Evolutionary conservation across 2,797 vertebrate species (phyloP).

Genomic region (Pseudomugil tenellus): DNA sequence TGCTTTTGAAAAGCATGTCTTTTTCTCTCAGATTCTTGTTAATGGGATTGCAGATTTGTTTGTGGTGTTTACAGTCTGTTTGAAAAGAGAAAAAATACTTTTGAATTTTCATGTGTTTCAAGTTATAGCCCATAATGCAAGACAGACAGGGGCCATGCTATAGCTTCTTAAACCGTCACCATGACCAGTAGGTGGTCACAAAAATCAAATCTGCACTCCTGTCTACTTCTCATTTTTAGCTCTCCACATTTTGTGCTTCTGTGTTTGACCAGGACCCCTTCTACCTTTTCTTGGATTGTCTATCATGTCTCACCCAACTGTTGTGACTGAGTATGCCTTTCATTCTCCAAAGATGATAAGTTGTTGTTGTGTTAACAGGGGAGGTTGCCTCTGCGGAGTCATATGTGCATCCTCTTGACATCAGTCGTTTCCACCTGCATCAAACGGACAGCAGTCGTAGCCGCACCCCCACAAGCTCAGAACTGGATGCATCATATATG

Average conservation of each 20-base stretch:
- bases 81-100: slow-evolving; percentile 28
- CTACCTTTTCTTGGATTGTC: slow-evolving; percentile 21
- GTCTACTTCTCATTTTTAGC: slow-evolving; percentile 2
- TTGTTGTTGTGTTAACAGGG: slow-evolving; percentile 73
- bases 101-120: background rate
- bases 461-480: slow-evolving; percentile 88
- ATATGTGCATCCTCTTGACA: slow-evolving; percentile 84
- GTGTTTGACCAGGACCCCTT: slow-evolving; percentile 41
- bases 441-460: slow-evolving; percentile 87
- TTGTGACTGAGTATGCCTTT: background rate
- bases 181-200: background rate
- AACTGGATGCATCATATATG: slow-evolving; percentile 89
- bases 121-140: background rate
- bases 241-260: slow-evolving; percentile 29
- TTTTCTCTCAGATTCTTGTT: slow-evolving; percentile 22
- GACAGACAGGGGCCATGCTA: background rate
- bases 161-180: background rate
- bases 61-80: slow-evolving; percentile 22
- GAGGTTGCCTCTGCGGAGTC: slow-evolving; percentile 84
- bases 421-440: slow-evolving; percentile 88
- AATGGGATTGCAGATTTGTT: slow-evolving; percentile 54
- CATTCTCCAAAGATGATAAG: slow-evolving; percentile 10
- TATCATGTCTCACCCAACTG: slow-evolving; percentile 7
- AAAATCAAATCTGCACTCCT: slow-evolving; percentile 39
- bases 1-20: slow-evolving; percentile 58